phyloP scores from a whole-genome alignment of 2,888 invertebrate species.

The Dilophus febrilis region DNA sequence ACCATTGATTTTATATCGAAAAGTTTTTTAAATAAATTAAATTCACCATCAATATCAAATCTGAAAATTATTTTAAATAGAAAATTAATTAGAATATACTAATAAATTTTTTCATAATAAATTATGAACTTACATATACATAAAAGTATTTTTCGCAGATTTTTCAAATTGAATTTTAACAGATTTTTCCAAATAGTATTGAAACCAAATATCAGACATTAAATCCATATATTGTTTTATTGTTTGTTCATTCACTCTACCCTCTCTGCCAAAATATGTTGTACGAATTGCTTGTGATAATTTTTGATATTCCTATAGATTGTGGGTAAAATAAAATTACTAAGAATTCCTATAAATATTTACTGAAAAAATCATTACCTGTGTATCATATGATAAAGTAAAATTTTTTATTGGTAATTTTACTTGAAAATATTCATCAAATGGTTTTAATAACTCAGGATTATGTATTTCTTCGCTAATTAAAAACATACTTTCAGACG shows the following conservation, averaged over 20 bases:
- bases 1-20: conserved; percentile 2
- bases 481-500: conserved; percentile 22
- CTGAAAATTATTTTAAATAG: too few species aligned
- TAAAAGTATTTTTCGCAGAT: background rate
- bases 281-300: conserved; percentile 1
- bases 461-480: conserved; percentile 15
- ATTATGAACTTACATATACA: background rate
- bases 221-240: background rate
- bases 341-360: too few species aligned
- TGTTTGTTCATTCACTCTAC: background rate
- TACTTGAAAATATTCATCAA: conserved; percentile 20
- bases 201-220: background rate
- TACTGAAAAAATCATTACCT: background rate
- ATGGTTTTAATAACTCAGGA: conserved; percentile 23
- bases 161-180: background rate
- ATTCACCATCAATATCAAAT: conserved; percentile 6
- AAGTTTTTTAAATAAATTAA: conserved; percentile 4
- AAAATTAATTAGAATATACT: too few species aligned
- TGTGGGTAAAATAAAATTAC: too few species aligned
- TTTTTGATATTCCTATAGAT: conserved; percentile 1
- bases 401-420: background rate
- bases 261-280: conserved; percentile 1
- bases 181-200: background rate
- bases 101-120: too few species aligned
- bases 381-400: background rate